These are phyloP conservation scores for Contarinia nasturtii DNA, from an alignment of 1,140 invertebrate species.

Conservation along the genomic window DNA sequence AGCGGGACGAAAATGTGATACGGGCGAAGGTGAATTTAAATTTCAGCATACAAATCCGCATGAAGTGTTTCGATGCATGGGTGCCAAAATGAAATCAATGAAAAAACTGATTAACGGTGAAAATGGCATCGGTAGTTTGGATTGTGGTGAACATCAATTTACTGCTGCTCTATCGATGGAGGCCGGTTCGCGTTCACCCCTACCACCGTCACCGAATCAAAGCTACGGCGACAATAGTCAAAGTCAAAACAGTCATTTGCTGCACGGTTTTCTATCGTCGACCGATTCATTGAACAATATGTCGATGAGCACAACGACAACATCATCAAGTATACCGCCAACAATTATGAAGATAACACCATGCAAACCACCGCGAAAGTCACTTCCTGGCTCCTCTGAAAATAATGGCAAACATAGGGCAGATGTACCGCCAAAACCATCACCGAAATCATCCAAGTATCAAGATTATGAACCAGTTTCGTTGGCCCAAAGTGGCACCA, in stretches of 20 bases:
- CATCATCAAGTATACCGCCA: slow-evolving; percentile 1
- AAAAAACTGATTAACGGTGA: slow-evolving; percentile 55
- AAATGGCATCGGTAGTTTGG: slow-evolving; percentile 36
- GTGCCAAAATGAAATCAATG: slow-evolving; percentile 66
- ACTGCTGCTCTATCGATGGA: slow-evolving; percentile 52
- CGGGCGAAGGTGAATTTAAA: slow-evolving; percentile 67
- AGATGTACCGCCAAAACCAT: slow-evolving; percentile 3
- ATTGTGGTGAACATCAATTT: slow-evolving; percentile 52
- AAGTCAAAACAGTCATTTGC: slow-evolving; percentile 15
- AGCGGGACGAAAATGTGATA: slow-evolving; percentile 72
- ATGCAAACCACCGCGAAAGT: slow-evolving; percentile 20
- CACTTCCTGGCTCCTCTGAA: background rate
- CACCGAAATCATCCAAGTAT: slow-evolving; percentile 17
- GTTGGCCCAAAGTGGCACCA: slow-evolving; percentile 11
- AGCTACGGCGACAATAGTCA: slow-evolving; percentile 13
- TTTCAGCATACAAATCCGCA: slow-evolving; percentile 58
- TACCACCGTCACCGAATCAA: slow-evolving; percentile 45
- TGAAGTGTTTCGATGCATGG: slow-evolving; percentile 60
- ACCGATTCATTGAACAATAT: slow-evolving; percentile 19
- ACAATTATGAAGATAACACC: slow-evolving; percentile 16
- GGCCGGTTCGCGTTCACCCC: slow-evolving; percentile 51
- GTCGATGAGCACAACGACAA: slow-evolving; percentile 7
- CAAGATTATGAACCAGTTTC: slow-evolving; percentile 20
- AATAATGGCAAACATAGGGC: background rate
- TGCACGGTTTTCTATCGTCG: slow-evolving; percentile 16